Evolutionary conservation across 2,797 vertebrate species (phyloP), one percentile per base, ranked within the genome.

Genomic region (Stomatorhinus walkeri): DNA sequence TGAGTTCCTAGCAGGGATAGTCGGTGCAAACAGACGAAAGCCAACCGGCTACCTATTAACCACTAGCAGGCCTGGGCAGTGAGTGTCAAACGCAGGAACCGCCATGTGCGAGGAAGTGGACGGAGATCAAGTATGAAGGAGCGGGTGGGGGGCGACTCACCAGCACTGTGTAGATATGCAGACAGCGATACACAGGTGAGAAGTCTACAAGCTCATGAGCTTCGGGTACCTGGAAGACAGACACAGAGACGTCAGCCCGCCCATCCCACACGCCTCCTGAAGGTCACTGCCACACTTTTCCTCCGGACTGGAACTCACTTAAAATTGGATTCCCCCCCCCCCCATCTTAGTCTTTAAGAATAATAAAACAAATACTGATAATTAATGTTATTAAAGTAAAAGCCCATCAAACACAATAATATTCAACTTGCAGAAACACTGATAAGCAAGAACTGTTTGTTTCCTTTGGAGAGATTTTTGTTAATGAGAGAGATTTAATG

Each of bases 151-250:
- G 16, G 61, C 40, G 1, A 95, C 98, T 98, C 90, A 99, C 98
- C 97, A 98, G 94, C 5, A 98, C 98, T 0, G 97, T 97, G 93
- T 99, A 98, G 93, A 99, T 99, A 88, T 99, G 98, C 24, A 99
- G 95, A 93, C 98, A 99, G 43, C 98, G 95, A 92, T 98, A 99
- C 4, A 99, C 98, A 0, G 98, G 98, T 0, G 98, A 99, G 93
- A 99, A 99, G 90, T 99, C 98, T 93, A 99, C 98, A 93, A 99
- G 89, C 79, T 99, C 28, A n/a, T n/a, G n/a, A n/a, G n/a, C n/a
- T n/a, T n/a, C n/a, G n/a, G n/a, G n/a, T n/a, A n/a, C n/a, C n/a
- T n/a, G n/a, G n/a, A n/a, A n/a, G n/a, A n/a, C n/a, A n/a, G n/a
- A n/a, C 72, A 79, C 88, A 90, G 19, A 56, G 19, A 36, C 22